Evolutionary conservation across 2,888 invertebrate genomes (phyloP), one percentile per base, ranked within the genome.

Genomic region (Polydrusus tereticollis): DNA sequence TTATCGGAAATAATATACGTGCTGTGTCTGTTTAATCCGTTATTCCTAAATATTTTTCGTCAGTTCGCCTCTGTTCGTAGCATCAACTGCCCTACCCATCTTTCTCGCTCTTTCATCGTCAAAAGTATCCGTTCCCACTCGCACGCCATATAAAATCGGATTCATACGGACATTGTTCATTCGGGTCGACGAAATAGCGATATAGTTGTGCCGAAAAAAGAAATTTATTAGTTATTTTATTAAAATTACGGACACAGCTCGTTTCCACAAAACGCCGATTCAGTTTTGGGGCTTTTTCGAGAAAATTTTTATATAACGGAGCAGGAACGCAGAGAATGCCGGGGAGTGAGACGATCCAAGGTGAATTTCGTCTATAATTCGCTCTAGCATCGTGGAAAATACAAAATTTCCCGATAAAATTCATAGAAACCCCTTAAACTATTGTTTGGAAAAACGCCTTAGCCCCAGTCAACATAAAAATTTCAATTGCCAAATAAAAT

Each of bases 261-360:
- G 86, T 87, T 87, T 86, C 86, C 86, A 83, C 85, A 82, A 86
- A 86, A 84, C 81, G 81, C 79, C 83, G 83, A 83, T 86, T 84
- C 83, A 81, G 84, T 87, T 87, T 87, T 87, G 86, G 84, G 84
- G 87, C 87, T 87, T 87, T 87, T 87, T 87, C 87, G 86, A 87
- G 87, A 87, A 87, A 87, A 87, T 87, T 87, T 87, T 87, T 87
- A 88, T 87, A 87, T 87, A 87, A 87, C 84, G 86, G 86, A 87
- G 76, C 87, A 87, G 87, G 87, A 85, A 79, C 83, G 78, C 86
- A 87, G 84, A 81, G 86, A 73, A 75, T 71, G 65, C 69, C 63
- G 71, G 76, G 75, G 76, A 77, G 81, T 81, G 64, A 12, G 41
- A 26, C 36, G 55, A n/a, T 5, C 29, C 23, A 60, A 16, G 55